Evolutionary conservation across 2,888 invertebrate species (phyloP).

Genomic region (Chrysina gloriosa): DNA sequence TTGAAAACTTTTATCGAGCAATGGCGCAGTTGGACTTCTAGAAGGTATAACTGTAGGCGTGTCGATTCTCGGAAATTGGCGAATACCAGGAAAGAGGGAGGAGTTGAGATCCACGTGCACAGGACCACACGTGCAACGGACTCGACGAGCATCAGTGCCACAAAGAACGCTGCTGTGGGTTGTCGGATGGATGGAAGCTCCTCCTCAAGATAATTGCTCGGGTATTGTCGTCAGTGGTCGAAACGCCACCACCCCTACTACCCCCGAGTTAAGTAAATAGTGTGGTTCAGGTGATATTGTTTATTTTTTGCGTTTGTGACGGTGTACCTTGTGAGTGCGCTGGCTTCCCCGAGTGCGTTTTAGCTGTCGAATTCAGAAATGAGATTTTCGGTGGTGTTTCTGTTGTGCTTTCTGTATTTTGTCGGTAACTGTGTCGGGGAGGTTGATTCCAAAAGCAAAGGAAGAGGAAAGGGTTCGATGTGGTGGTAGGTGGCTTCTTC

Average conservation of each 20-base stretch:
- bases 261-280: conserved; percentile 62
- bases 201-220: conserved; percentile 58
- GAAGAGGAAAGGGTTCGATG: conserved; percentile 88
- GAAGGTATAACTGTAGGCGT: conserved; percentile 53
- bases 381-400: conserved; percentile 54
- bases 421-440: conserved; percentile 51
- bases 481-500: conserved; percentile 81
- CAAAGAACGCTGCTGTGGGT: conserved; percentile 62
- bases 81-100: conserved; percentile 50
- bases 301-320: conserved; percentile 63
- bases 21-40: conserved; percentile 54
- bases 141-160: conserved; percentile 57
- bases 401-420: conserved; percentile 54
- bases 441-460: conserved; percentile 65
- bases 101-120: conserved; percentile 58
- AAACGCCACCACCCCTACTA: conserved; percentile 59
- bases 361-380: conserved; percentile 45
- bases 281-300: conserved; percentile 63
- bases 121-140: conserved; percentile 62
- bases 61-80: conserved; percentile 54
- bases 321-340: conserved; percentile 53
- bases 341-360: conserved; percentile 27
- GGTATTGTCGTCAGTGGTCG: conserved; percentile 57
- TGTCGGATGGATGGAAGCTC: conserved; percentile 57
- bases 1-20: conserved; percentile 56